Evolutionary conservation across 2,113 vertebrate species (phyloP).

Genomic region (Ploceus nigricollis): DNA sequence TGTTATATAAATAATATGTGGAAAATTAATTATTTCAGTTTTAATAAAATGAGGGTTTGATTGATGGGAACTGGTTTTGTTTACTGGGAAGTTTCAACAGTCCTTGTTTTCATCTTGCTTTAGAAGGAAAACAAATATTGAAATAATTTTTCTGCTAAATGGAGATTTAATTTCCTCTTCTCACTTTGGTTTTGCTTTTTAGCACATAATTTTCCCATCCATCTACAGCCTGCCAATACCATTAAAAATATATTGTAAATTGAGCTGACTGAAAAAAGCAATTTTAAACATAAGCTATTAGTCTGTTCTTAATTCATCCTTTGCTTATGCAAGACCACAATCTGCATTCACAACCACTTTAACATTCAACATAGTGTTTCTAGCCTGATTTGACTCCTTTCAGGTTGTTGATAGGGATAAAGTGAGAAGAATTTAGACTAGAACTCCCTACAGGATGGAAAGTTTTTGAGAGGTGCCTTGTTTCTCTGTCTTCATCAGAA

Average conservation of each 20-base stretch:
- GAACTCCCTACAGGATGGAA: background rate
- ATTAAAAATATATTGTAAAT: conserved; percentile 4
- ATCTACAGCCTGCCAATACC: background rate
- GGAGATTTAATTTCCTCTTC: conserved; percentile 13
- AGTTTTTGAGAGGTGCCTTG: background rate
- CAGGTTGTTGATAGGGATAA: background rate
- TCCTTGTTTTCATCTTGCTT: background rate
- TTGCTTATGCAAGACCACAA: background rate
- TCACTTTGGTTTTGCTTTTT: conserved; percentile 1
- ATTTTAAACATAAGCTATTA: background rate
- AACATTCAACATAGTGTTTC: background rate
- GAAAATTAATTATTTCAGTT: background rate
- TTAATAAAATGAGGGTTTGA: background rate
- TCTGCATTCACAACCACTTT: background rate
- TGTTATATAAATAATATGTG: background rate
- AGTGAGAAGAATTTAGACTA: background rate
- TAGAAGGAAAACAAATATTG: background rate
- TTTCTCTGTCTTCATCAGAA: background rate
- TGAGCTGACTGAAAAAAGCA: background rate
- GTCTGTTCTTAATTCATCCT: background rate
- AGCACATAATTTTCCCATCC: background rate
- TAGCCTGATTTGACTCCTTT: background rate
- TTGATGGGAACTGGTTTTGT: background rate
- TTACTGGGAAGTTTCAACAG: background rate
- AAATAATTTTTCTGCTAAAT: background rate